These are phyloP conservation scores for Xyliphius kryptos DNA, from an alignment of 2,113 vertebrate species.

Conservation along the genomic window DNA sequence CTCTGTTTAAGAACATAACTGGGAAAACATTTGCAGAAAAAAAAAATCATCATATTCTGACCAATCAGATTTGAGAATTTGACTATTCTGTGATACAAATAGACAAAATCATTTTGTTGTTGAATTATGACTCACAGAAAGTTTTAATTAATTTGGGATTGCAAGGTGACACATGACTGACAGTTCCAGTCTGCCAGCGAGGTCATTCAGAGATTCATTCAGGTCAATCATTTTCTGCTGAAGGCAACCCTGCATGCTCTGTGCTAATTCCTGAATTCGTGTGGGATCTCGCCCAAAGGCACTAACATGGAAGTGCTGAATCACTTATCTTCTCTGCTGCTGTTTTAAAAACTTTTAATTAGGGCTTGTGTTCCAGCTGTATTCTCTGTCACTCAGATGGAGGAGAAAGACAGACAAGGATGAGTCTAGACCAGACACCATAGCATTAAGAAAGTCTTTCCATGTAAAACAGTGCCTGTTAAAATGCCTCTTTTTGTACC, in stretches of 20 bases:
- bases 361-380: constrained; percentile 14
- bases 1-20: too few relatives aligned
- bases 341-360: constrained; percentile 25
- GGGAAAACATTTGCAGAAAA: too few relatives aligned
- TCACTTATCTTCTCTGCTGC: constrained; percentile 1
- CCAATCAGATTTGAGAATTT: too few relatives aligned
- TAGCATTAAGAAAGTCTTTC: too few relatives aligned
- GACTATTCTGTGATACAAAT: too few relatives aligned
- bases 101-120: too few relatives aligned
- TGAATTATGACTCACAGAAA: not conserved
- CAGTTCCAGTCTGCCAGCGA: constrained; percentile 18
- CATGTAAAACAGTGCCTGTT: too few relatives aligned
- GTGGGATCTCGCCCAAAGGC: constrained; percentile 3
- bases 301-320: constrained; percentile 17
- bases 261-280: constrained; percentile 28
- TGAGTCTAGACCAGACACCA: too few relatives aligned
- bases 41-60: too few relatives aligned
- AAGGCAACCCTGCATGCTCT: constrained; percentile 23
- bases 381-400: constrained; percentile 12
- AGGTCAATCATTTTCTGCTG: too few relatives aligned
- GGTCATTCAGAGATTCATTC: constrained; percentile 25
- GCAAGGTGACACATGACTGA: constrained; percentile 33
- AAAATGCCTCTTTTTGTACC: too few relatives aligned
- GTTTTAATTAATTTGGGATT: constrained; percentile 16
- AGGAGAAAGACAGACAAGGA: too few relatives aligned